These are phyloP conservation scores for Sporophila hypoxantha DNA, from an alignment of 2,113 vertebrate genomes.

Conservation along the genomic window DNA sequence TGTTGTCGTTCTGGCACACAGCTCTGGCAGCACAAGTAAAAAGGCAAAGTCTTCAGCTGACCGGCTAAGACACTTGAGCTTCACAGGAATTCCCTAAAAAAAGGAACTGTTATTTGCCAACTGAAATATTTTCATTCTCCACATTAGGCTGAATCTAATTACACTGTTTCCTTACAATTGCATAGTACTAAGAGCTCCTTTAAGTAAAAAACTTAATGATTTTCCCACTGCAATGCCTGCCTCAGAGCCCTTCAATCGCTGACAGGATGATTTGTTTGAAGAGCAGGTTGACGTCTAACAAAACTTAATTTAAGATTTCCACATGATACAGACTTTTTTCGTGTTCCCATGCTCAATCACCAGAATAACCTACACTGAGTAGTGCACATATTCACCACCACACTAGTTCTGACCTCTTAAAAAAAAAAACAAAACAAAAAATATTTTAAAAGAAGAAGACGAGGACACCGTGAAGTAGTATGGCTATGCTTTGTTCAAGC, in stretches of 20 bases:
- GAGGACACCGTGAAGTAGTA: rapidly evolving
- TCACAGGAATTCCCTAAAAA: conserved; percentile 28
- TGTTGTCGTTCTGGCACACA: background rate
- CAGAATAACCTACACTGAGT: background rate
- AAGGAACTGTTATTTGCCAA: conserved; percentile 18
- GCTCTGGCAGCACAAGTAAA: background rate
- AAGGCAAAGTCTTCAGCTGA: background rate
- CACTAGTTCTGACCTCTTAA: background rate
- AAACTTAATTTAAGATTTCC: background rate
- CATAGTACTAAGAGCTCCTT: background rate
- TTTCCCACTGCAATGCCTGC: background rate
- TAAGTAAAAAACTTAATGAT: background rate
- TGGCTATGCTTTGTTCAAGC: background rate
- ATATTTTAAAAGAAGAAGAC: background rate
- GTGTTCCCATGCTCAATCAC: background rate
- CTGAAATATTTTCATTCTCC: conserved; percentile 37
- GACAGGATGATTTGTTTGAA: background rate
- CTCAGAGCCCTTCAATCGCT: background rate
- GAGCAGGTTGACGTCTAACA: background rate
- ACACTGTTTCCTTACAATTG: conserved; percentile 5
- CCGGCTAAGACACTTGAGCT: background rate
- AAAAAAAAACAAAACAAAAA: background rate
- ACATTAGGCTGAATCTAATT: conserved; percentile 37
- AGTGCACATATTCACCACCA: background rate
- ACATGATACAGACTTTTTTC: background rate